Conservation (phyloP, 2,888 invertebrate species). For the Ryuthela nishihirai region DNA sequence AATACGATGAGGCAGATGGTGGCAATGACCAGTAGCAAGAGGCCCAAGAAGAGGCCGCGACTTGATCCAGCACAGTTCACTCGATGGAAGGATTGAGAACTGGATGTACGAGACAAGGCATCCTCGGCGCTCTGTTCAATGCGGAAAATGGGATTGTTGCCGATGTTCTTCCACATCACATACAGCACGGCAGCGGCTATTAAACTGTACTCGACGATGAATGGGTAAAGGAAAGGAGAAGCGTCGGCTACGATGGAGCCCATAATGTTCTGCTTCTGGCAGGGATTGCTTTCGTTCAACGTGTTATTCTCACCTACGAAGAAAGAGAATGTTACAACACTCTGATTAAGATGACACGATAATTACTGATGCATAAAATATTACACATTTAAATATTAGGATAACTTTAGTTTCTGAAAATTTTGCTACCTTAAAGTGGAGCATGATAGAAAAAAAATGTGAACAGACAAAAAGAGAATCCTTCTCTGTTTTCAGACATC, state of each 20-base stretch:
- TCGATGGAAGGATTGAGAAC: constrained; percentile 27
- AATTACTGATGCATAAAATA: too few species aligned
- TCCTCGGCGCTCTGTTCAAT: constrained; percentile 34
- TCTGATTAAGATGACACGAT: too few species aligned
- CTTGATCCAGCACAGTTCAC: constrained; percentile 88
- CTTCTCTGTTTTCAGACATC: too few species aligned
- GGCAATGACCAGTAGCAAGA: constrained; percentile 66
- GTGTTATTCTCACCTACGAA: constrained; percentile 27
- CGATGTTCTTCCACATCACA: constrained; percentile 76
- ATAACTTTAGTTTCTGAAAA: too few species aligned
- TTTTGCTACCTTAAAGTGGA: too few species aligned
- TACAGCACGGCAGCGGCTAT: constrained; percentile 93
- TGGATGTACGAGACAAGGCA: constrained; percentile 28
- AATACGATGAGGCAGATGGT: constrained; percentile 90
- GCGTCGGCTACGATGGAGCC: constrained; percentile 88
- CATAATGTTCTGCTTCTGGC: constrained; percentile 57
- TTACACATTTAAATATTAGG: too few species aligned
- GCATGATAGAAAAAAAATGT: too few species aligned
- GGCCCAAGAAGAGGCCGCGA: constrained; percentile 43
- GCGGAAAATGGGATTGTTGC: constrained; percentile 38
- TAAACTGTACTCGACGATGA: constrained; percentile 91
- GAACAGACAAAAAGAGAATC: too few species aligned
- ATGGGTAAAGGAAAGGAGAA: constrained; percentile 91
- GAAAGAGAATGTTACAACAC: neutral
- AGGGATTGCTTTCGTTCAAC: constrained; percentile 40